Base-by-base conservation (phyloP, 2,888 invertebrate species). In the Esperia sulphurella region DNA sequence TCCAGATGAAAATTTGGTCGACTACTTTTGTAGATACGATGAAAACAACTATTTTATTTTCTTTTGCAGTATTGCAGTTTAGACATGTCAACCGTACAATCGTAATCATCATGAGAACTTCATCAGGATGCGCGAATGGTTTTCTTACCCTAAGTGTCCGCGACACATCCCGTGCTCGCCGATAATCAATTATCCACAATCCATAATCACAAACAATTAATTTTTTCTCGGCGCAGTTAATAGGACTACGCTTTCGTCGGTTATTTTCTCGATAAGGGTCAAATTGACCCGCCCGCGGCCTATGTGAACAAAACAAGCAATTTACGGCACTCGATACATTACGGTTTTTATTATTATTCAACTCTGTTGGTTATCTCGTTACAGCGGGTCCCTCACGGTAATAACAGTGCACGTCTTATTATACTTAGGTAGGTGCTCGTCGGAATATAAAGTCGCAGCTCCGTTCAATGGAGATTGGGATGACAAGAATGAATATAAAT, bases 181-280 rank as follows among this genome's bases (percentile, higher is more conserved):
- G 63, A 73, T 76, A 81, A 82, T 84, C 79, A 83, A 82, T 84
- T 83, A 81, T 73, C 71, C 72, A 75, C 78, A 74, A 79, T 83
- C 79, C 79, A 80, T 86, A 84, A 85, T 83, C 81, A 83, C 74
- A 59, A 76, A 80, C 79, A 82, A 81, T 84, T 82, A 83, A 70
- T 83, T 83, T 83, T 83, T 85, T 81, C 79, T 76, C 61, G 65
- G 61, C 56, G 66, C 72, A 74, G 65, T 71, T 80, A 83, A 82
- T 80, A 79, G 75, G 78, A 71, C 68, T 75, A 65, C 71, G 76
- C 78, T 83, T 83, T 84, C 76, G 78, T 79, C 74, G 71, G 79
- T 80, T 78, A 80, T 84, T 83, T 83, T 84, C 81, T 82, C 77
- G 80, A 83, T 85, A 85, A 83, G 83, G 80, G 80, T 81, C 82